Evolutionary conservation across 2,797 vertebrate genomes (phyloP).

Genomic region (Bovichtus variegatus): DNA sequence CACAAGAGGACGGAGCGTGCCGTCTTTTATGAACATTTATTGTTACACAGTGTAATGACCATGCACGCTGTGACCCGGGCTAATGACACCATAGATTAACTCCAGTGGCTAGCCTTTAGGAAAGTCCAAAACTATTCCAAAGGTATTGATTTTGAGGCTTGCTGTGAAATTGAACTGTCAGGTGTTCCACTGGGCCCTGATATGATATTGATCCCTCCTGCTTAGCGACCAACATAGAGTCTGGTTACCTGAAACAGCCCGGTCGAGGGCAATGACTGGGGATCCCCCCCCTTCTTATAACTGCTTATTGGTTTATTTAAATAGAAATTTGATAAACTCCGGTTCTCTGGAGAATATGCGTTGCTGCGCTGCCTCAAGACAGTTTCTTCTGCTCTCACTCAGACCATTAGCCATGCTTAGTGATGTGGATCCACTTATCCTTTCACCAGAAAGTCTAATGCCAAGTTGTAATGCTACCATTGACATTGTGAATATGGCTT

Average conservation of each 20-base stretch:
- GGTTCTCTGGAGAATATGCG: conserved; percentile 38
- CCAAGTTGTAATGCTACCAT: conserved; percentile 15
- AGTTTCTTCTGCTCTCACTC: conserved; percentile 46
- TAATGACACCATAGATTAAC: conserved; percentile 82
- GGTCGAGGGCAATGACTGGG: neutral
- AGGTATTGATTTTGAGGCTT: conserved; percentile 85
- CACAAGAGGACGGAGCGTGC: conserved; percentile 57
- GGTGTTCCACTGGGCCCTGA: conserved; percentile 85
- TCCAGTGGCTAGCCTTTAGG: conserved; percentile 72
- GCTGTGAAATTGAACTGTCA: conserved; percentile 91
- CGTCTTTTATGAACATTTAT: conserved; percentile 80
- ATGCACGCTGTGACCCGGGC: conserved; percentile 66
- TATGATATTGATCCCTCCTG: conserved; percentile 89
- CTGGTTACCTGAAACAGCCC: conserved; percentile 71
- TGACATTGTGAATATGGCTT: conserved; percentile 44
- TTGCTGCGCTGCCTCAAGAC: conserved; percentile 35
- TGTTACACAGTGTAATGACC: conserved; percentile 77
- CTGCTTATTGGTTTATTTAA: conserved; percentile 77
- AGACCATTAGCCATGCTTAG: conserved; percentile 50
- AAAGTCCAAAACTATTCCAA: conserved; percentile 83
- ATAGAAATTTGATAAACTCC: conserved; percentile 76
- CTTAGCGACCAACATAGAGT: conserved; percentile 76
- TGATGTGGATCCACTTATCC: conserved; percentile 48
- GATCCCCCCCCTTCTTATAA: conserved; percentile 9
- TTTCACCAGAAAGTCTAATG: conserved; percentile 36